Evolutionary conservation across 2,888 invertebrate genomes (phyloP), one percentile per base, ranked within the genome.

Genomic region (Papilio gigon): DNA sequence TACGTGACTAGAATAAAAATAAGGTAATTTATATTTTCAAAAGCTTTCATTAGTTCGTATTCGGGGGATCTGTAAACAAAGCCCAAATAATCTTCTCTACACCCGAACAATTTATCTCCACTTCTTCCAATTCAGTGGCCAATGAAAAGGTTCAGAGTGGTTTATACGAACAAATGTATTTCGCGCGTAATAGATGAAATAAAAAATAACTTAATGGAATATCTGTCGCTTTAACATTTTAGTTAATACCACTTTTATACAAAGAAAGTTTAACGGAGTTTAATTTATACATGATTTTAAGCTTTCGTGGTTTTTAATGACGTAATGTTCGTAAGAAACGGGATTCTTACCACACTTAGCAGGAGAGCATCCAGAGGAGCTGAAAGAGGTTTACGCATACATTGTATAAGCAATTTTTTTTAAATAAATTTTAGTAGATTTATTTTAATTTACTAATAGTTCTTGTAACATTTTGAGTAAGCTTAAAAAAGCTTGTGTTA

Each of bases 51-150:
- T 53, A 67, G 53, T 62, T 42, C 11, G 40, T 53, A 67, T 61
- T 61, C 27, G 61, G 25, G 20, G 40, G 40, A 37, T 67, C 40
- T 61, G 61, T 60, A 62, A 67, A 67, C 67, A 67, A 67, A 67
- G 61, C 59, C 61, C 40, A 50, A 62, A 53, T 67, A 62, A 67
- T 67, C 61, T 60, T 66, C 47, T 33, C 53, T 37, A 67, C 60
- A 59, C 61, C 20, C 50, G 30, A 25, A 53, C 67, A 67, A 67
- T 67, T 67, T 67, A 67, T 67, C 40, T 56, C 61, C 40, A 61
- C 67, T 53, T 61, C 40, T 67, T 67, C 67, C 61, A 62, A 61
- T 67, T 62, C 67, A 62, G 67, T 67, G 35, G 53, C 53, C 53
- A 33, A 40, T 67, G 61, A 56, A 61, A 61, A 62, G 67, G 40